Base-by-base conservation (phyloP, 2,888 invertebrate genomes). In the Amblyjoppa proteus region DNA sequence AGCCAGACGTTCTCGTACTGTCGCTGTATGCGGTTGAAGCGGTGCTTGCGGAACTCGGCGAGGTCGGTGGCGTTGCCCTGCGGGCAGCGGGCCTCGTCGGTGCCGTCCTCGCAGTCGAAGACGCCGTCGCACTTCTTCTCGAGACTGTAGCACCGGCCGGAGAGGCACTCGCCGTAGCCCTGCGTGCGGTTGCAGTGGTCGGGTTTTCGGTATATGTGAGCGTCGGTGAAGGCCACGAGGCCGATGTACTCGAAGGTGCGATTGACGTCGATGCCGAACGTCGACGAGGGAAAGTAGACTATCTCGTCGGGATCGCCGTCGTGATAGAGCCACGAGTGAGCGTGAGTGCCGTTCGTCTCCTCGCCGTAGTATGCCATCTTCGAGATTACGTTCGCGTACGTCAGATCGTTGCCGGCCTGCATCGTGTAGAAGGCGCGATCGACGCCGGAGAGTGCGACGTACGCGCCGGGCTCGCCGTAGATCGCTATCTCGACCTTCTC, bases 1-100 rank as follows among this genome's bases (percentile, higher is more conserved):
- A 99, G 94, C 99, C 99, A 99, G 81, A 97, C 97, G 94, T 98
- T 98, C 91, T 98, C 98, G 94, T 98, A 99, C 92, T 98, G 97
- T 0, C 99, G 95, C 92, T 97, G 97, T 83, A 98, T 96, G 84
- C 98, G 96, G 94, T 98, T 99, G 94, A 98, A 98, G 2, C 98
- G 96, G 94, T 96, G 96, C 93, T 97, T 97, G 87, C 98, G 95
- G 95, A 97, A 98, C 90, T 96, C 95, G 0, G 95, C 91, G 87
- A 98, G 93, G 86, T 97, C 97, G 7, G 97, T 97, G 53, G 95
- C 95, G 89, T 97, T 96, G 85, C 96, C 96, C 85, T 94, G 94
- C 1, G 94, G 93, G 95, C 98, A 98, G 82, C 96, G 96, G 1
- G 97, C 94, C 94, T 98, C 98, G 92, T 98, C 98, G 0, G 97